These are phyloP conservation scores for Apis dorsata DNA, from an alignment of 1,140 invertebrate genomes.

Conservation along the genomic window DNA sequence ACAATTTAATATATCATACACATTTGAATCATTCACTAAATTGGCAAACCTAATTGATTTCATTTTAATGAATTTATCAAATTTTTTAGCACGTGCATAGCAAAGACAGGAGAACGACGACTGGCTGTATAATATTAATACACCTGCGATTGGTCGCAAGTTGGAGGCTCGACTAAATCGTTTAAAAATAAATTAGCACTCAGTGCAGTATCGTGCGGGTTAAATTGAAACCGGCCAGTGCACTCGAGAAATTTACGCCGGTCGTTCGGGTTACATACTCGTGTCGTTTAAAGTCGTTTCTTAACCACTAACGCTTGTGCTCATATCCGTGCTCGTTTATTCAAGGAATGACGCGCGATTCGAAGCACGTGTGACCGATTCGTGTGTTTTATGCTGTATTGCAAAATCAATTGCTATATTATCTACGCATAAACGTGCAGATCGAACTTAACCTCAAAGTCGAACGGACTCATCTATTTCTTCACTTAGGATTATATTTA, in stretches of 20 bases:
- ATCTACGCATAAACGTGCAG: conserved; percentile 36
- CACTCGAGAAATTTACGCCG: conserved; percentile 55
- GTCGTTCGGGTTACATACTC: background rate
- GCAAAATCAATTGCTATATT: conserved; percentile 16
- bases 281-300: background rate
- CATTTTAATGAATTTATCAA: background rate
- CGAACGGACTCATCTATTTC: background rate
- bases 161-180: conserved; percentile 62
- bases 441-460: conserved; percentile 55
- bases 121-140: conserved; percentile 6
- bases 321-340: background rate
- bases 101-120: background rate
- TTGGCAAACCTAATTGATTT: too few species aligned
- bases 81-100: conserved; percentile 44
- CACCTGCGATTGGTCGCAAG: conserved; percentile 60
- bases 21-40: background rate
- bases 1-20: background rate
- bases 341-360: conserved; percentile 10
- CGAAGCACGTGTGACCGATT: conserved; percentile 17
- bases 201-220: conserved; percentile 37
- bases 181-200: conserved; percentile 70
- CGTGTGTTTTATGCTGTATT: conserved; percentile 5
- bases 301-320: background rate
- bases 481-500: background rate
- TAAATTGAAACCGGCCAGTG: conserved; percentile 68